phyloP scores from a whole-genome alignment of 2,888 invertebrate genomes.

The Asteroscopus sphinx region DNA sequence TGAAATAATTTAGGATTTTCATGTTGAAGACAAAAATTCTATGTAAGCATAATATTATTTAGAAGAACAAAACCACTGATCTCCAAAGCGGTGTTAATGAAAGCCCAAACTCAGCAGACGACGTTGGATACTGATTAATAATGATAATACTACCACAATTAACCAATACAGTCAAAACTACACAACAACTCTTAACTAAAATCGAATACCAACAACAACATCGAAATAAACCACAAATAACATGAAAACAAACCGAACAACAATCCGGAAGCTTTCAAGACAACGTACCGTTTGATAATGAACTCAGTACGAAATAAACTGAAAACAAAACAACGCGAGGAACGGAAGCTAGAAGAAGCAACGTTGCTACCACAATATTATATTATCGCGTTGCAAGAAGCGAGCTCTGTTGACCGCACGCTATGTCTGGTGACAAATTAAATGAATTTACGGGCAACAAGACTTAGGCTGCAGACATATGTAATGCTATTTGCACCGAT shows the following conservation, averaged over 20 bases:
- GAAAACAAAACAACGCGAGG: constrained; percentile 57
- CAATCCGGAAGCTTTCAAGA: constrained; percentile 52
- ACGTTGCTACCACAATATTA: constrained; percentile 55
- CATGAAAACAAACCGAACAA: constrained; percentile 33
- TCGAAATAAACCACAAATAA: constrained; percentile 31
- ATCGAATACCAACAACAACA: constrained; percentile 22
- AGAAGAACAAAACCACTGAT: no score
- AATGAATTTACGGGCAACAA: constrained; percentile 74
- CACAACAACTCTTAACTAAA: constrained; percentile 1
- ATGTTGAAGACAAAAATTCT: no score
- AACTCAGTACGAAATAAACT: constrained; percentile 58
- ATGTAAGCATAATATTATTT: no score
- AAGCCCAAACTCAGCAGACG: no score
- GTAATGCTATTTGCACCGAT: constrained; percentile 47
- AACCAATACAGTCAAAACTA: constrained; percentile 16
- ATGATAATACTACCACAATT: no score
- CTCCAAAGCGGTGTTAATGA: no score
- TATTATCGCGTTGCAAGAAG: constrained; percentile 65
- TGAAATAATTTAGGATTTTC: no score
- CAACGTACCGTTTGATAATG: constrained; percentile 50
- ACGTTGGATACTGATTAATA: no score
- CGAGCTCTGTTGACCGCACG: constrained; percentile 64
- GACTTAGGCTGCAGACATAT: constrained; percentile 54
- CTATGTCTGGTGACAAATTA: constrained; percentile 75
- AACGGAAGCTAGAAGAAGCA: constrained; percentile 48